Percentiles rank a stretch among this genome's conserved stretches.
Conservation (phyloP, 2,797 vertebrate genomes). For the Prionace glauca region DNA sequence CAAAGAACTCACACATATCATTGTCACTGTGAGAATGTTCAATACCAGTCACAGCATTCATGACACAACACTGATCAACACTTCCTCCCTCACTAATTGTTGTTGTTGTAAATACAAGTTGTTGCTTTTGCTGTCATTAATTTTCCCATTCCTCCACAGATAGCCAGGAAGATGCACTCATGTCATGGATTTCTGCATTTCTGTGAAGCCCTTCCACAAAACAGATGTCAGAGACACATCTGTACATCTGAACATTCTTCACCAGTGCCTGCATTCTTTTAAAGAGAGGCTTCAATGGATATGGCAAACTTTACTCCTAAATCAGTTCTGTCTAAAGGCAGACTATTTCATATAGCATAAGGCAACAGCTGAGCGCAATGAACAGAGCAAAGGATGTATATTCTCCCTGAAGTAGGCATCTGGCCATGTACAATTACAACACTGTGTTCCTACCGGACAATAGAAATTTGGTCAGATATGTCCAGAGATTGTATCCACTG, state of each 20-base stretch:
- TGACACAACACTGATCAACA: neutral
- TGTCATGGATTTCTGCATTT: neutral
- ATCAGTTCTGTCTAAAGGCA: neutral
- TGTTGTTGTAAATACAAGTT: too few relatives aligned
- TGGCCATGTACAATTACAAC: neutral
- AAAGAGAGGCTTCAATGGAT: neutral
- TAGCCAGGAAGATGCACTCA: neutral
- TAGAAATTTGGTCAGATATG: neutral
- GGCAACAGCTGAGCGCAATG: neutral
- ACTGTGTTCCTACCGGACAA: neutral
- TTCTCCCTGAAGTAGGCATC: neutral
- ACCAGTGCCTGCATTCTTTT: neutral
- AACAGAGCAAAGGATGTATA: neutral
- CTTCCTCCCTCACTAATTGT: neutral
- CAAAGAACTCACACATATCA: neutral
- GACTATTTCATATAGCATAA: neutral
- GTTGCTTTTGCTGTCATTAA: too few relatives aligned
- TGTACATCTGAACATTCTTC: neutral
- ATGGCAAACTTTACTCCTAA: neutral
- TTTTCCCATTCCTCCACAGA: neutral
- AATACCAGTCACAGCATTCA: neutral
- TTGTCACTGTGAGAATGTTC: neutral
- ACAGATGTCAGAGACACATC: neutral
- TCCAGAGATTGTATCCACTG: neutral
- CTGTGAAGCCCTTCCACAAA: neutral